Base-by-base conservation (phyloP, 2,888 invertebrate genomes). In the Pyrrhosoma nymphula region DNA sequence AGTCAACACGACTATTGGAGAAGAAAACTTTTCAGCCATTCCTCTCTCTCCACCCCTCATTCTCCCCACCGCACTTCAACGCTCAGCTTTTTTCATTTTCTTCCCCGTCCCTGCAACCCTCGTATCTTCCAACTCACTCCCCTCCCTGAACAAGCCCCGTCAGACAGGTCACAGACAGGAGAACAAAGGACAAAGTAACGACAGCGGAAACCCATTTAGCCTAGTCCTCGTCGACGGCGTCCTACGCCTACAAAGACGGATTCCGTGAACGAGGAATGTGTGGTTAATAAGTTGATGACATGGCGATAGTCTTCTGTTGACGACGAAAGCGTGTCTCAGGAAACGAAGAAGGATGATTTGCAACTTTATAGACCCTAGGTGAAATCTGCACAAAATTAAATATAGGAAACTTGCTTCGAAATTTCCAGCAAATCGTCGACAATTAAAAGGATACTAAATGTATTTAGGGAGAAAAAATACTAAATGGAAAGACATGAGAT, bases 1-100 rank as follows among this genome's bases (percentile, higher is more conserved):
- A 93, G 93, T 93, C 93, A 93, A 93, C 69, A 69, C 93, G 93
- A 35, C 91, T 56, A 35, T 91, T 0, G 91, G 60, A 1, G 91
- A 63, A 35, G 93, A 26, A 93, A 69, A 93, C 93, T 93, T 93
- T 69, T 93, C 69, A 69, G 69, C 69, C 93, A 91, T 91, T 91
- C 35, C 39, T 47, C 91, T 56, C 56, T 91, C 39, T n/a, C 47
- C 47, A 47, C 69, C n/a, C n/a, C 56, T 91, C 60, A 69, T 69
- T 69, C 69, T 69, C 69, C 69, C 69, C n/a, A 16, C 26, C 47
- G 39, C n/a, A 69, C 6, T 6, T 16, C 69, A 18, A 14, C 30
- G 56, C 39, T 47, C 63, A 63, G 6, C 35, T 91, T 56, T 90
- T 91, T 56, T 30, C 35, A 35, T 6, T 47, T 26, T 12, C 20